Conservation (phyloP, 2,888 invertebrate species). For the Parnassius glacialis region DNA sequence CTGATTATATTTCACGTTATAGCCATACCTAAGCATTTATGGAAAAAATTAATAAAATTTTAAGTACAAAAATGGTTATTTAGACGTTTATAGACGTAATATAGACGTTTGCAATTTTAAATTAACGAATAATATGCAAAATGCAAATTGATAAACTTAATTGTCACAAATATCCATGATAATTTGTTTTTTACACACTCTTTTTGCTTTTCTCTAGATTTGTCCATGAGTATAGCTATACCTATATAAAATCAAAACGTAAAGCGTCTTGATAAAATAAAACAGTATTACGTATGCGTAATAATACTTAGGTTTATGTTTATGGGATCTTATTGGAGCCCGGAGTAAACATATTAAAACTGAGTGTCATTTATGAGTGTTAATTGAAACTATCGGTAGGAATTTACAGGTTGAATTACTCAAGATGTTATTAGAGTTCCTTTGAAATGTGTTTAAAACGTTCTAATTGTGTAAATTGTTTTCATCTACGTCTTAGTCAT, state of each 20-base stretch:
- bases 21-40: too few species aligned
- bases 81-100: too few species aligned
- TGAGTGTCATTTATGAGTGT: constrained; percentile 37
- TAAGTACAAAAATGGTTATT: too few species aligned
- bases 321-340: constrained; percentile 31
- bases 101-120: too few species aligned
- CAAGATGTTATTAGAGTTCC: constrained; percentile 23
- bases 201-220: too few species aligned
- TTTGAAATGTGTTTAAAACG: constrained; percentile 16
- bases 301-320: constrained; percentile 34
- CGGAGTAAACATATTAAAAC: constrained; percentile 34
- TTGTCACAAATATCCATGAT: too few species aligned
- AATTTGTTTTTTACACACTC: too few species aligned
- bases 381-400: constrained; percentile 33
- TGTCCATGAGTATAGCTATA: too few species aligned
- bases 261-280: constrained; percentile 18
- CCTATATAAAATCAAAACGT: constrained; percentile 31
- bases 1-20: too few species aligned
- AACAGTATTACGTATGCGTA: constrained; percentile 13
- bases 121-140: too few species aligned
- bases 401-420: constrained; percentile 29
- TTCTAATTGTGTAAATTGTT: constrained; percentile 23
- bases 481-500: neutral
- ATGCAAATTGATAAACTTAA: too few species aligned
- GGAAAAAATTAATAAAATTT: too few species aligned